Base-by-base conservation (phyloP, 2,888 invertebrate species). In the Pediacus dermestoides region DNA sequence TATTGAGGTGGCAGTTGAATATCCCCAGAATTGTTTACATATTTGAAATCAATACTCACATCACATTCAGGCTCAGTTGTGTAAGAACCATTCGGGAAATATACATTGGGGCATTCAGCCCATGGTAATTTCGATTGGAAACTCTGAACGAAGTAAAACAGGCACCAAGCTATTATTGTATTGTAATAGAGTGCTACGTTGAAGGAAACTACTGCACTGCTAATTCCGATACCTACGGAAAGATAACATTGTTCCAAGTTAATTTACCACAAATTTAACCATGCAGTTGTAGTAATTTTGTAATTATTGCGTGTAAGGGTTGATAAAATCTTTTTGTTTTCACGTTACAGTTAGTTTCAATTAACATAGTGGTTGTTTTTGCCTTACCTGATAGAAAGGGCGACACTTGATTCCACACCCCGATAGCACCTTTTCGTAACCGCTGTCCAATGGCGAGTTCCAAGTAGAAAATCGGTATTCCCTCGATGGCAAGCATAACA, bases 181-280 rank as follows among this genome's bases (percentile, higher is more conserved):
- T 96, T 96, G 72, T 96, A 96, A 70, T 96, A 96, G 48, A 96
- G 76, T 7, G 93, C 94, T 48, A 96, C 94, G 65, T 94, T 90
- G 72, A 93, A 95, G 1, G 94, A 94, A 16, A 96, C 95, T 47
- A 96, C 88, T 1, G 94, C 94, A 37, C 91, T 91, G 61, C 94
- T 92, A 52, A 95, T 84, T 11, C 95, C 92, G 39, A 92, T 91
- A 8, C 91, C 92, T 69, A 10, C 34, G 61, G 42, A 32, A 38
- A 16, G 6, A 27, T 27, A 12, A 16, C 13, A n/a, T 16, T n/a
- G 18, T 18, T 31, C n/a, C n/a, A n/a, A n/a, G n/a, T n/a, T n/a
- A n/a, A n/a, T n/a, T n/a, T n/a, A n/a, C n/a, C n/a, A n/a, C n/a
- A n/a, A n/a, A n/a, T n/a, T n/a, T n/a, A n/a, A n/a, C n/a, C n/a